These are phyloP conservation scores for Drosophila varians DNA, from an alignment of 1,140 invertebrate genomes.

Conservation along the genomic window DNA sequence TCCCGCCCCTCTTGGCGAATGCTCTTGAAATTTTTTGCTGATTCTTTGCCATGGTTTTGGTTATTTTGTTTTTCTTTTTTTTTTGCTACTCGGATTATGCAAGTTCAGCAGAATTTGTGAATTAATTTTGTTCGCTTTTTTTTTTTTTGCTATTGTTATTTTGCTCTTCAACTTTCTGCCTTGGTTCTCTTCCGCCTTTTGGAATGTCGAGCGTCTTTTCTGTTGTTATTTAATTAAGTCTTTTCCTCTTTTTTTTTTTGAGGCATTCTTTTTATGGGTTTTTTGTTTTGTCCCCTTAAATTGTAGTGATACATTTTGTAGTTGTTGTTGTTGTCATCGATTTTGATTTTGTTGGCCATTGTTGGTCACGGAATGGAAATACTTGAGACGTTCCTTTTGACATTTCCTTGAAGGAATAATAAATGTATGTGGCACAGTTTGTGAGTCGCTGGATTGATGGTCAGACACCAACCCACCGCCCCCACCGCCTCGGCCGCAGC, in stretches of 20 bases:
- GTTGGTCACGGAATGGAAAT: conserved; percentile 25
- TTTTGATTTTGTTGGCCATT: conserved; percentile 15
- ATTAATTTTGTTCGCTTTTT: conserved; percentile 30
- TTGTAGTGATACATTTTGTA: conserved; percentile 25
- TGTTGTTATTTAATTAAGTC: conserved; percentile 68
- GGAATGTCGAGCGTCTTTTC: conserved; percentile 60
- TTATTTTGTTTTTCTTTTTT: conserved; percentile 1
- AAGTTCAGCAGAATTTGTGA: conserved; percentile 57
- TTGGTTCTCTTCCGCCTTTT: conserved; percentile 38
- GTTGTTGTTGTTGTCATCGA: conserved; percentile 25
- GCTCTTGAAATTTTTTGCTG: conserved; percentile 57
- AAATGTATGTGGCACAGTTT: background rate
- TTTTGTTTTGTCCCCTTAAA: conserved; percentile 10
- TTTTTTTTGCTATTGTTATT: conserved; percentile 21
- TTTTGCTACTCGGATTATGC: conserved; percentile 51
- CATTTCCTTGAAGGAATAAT: conserved; percentile 14
- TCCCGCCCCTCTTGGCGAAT: conserved; percentile 2
- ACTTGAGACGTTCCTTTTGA: conserved; percentile 17
- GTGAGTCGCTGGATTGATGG: background rate
- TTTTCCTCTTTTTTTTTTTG: background rate
- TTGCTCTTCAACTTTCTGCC: conserved; percentile 16
- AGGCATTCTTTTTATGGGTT: background rate
- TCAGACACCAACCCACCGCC: background rate
- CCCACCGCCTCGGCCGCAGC: too few species aligned
- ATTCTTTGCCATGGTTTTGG: conserved; percentile 19